Percentiles rank a stretch among this genome's conserved stretches.
These are phyloP conservation scores for Helogale parvula DNA, from an alignment of 2,113 vertebrate genomes.

Conservation along the genomic window DNA sequence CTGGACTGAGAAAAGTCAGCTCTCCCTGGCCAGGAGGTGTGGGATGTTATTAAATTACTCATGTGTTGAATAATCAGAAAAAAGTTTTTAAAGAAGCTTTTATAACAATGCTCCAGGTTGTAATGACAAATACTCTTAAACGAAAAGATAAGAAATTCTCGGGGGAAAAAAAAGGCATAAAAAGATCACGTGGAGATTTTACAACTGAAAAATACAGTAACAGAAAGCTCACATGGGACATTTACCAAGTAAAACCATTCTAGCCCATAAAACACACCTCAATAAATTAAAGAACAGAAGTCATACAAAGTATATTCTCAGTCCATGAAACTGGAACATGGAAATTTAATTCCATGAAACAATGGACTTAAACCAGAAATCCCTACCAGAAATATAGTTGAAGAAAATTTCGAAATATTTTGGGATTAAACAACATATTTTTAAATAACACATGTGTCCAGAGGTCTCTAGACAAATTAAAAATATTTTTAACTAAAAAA, in stretches of 20 bases:
- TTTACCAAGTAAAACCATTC: neutral
- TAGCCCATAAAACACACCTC: neutral
- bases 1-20: neutral
- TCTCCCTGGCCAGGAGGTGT: neutral
- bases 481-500: neutral
- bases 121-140: slow-evolving; percentile 22
- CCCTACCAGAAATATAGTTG: neutral
- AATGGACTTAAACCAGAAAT: slow-evolving; percentile 23
- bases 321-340: neutral
- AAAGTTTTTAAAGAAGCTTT: neutral
- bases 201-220: neutral
- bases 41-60: neutral
- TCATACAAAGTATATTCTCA: neutral
- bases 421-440: neutral
- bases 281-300: neutral
- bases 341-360: too few species aligned
- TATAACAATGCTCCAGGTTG: neutral
- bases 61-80: neutral
- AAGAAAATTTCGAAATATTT: neutral
- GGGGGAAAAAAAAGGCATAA: neutral
- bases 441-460: neutral
- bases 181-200: neutral
- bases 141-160: neutral
- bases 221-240: neutral
- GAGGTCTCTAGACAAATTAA: neutral